Evolutionary conservation across 2,113 vertebrate genomes (phyloP), one percentile per base, ranked within the genome.

Genomic region (Paramisgurnus dabryanus): DNA sequence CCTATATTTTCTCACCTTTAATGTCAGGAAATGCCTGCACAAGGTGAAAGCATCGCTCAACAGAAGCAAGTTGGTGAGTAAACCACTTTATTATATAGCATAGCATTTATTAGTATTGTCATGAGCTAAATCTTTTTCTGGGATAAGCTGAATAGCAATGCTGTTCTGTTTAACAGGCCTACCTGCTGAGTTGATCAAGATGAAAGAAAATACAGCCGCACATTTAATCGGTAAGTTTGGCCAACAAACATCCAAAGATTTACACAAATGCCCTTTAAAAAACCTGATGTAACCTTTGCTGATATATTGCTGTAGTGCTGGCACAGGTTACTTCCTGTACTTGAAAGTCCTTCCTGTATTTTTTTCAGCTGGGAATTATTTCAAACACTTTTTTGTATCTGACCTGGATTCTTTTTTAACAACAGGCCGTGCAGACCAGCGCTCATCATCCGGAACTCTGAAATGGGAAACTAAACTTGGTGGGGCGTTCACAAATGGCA

Each of bases 391-490:
- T 45, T 8, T 7, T 22, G 22, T 50, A 50, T 50, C 11, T 53
- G 7, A 47, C 45, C 45, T 47, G 6, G 7, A 47, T 58, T 18
- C 7, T 43, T 41, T 57, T 73, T 22, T 39, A 39, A 55, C 27
- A 57, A 60, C 63, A 77, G 75, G 75, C 4, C 0, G 15, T 65
- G 61, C 27, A 18, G 34, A 18, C 17, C 67, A 80, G 22, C 55
- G 75, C 13, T 10, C 0, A 22, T 7, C 3, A 39, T 55, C 58
- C 3, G 70, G 86, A 1, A 89, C 83, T 53, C 70, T 98, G 81
- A 87, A 89, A 15, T 98, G 96, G 96, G 93, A 96, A 53, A 83
- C 90, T 0, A 71, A 41, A 6, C 83, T 79, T 0, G 93, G 94
- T 6, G 88, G 73, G 12, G 93, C 94, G 3, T 94, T 96, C 85